Evolutionary conservation across 2,888 invertebrate genomes (phyloP).

Genomic region (Laspeyria flexula): DNA sequence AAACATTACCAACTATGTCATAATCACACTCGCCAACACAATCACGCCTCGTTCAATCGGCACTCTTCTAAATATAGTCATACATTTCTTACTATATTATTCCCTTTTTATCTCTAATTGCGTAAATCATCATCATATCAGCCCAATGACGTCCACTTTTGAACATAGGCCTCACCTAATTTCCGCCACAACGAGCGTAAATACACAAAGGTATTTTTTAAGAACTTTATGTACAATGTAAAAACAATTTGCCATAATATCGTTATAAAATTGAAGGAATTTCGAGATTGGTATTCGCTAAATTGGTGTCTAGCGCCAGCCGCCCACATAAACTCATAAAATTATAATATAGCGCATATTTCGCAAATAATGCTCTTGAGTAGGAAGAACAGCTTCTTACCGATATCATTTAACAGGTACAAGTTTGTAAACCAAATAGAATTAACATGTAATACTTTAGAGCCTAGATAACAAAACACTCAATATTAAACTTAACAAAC

Average conservation of each 20-base stretch:
- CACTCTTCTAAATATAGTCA: constrained; percentile 27
- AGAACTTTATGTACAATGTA: constrained; percentile 10
- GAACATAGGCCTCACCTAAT: no score
- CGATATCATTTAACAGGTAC: constrained; percentile 5
- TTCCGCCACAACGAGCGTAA: no score
- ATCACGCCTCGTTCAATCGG: constrained; percentile 21
- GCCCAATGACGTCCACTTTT: no score
- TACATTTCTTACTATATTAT: constrained; percentile 13
- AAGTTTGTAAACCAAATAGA: neutral
- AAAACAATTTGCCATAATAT: constrained; percentile 16
- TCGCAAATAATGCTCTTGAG: constrained; percentile 13
- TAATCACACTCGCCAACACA: constrained; percentile 45
- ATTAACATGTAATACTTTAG: neutral
- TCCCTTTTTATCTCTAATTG: constrained; percentile 3
- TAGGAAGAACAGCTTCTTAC: constrained; percentile 1
- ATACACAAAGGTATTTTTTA: constrained; percentile 1
- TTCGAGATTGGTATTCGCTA: constrained; percentile 19
- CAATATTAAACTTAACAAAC: no score
- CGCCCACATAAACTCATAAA: constrained; percentile 31
- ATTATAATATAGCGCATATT: constrained; percentile 28
- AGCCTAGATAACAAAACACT: no score
- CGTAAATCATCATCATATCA: no score
- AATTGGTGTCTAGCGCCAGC: constrained; percentile 21
- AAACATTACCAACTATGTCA: constrained; percentile 63
- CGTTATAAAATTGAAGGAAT: constrained; percentile 12